phyloP scores from a whole-genome alignment of 2,113 vertebrate genomes.

The Corvus hawaiiensis region DNA sequence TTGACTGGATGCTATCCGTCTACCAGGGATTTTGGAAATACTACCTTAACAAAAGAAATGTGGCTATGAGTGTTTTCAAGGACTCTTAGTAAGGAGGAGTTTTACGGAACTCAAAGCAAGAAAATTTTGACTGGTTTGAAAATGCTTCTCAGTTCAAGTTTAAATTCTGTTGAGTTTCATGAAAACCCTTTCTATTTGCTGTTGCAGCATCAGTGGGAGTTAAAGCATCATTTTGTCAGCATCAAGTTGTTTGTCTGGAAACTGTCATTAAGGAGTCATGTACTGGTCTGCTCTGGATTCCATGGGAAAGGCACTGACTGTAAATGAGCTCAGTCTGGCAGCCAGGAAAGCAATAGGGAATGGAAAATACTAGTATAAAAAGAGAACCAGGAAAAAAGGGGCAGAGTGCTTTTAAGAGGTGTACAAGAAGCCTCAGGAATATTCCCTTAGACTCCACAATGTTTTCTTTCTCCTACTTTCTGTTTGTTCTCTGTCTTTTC shows the following conservation, averaged over 20 bases:
- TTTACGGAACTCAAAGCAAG: neutral
- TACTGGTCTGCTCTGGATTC: neutral
- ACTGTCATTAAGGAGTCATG: neutral
- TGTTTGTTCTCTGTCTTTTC: neutral
- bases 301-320: neutral
- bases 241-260: constrained; percentile 12
- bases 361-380: constrained; percentile 10
- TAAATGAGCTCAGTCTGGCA: neutral
- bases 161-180: neutral
- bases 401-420: neutral
- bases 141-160: neutral
- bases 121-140: neutral
- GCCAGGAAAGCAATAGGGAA: neutral
- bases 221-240: neutral
- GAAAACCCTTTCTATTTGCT: neutral
- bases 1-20: neutral
- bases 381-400: neutral
- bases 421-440: neutral
- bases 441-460: neutral
- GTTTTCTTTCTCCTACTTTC: neutral
- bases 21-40: neutral
- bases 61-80: neutral
- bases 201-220: neutral
- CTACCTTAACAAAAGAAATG: neutral
- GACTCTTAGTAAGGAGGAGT: neutral